Conservation (phyloP, 2,113 vertebrate species). For the Alexandromys fortis region DNA sequence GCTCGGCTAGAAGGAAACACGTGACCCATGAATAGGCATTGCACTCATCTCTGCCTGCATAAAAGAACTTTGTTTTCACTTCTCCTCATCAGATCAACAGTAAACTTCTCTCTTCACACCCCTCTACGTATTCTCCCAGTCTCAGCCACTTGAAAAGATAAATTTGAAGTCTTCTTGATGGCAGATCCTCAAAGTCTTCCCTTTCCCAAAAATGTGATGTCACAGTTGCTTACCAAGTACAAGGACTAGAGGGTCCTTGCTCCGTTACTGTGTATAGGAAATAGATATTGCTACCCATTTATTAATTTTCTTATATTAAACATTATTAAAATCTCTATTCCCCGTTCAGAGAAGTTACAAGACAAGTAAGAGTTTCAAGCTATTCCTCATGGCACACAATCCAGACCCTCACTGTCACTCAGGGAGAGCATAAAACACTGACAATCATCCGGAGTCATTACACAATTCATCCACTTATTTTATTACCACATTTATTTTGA, state of each 20-base stretch:
- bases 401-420: neutral
- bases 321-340: neutral
- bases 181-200: neutral
- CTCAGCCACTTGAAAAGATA: no score
- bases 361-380: neutral
- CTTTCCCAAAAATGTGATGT: neutral
- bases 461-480: neutral
- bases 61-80: neutral
- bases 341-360: neutral
- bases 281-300: neutral
- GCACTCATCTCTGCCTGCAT: neutral
- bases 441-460: neutral
- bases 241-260: neutral
- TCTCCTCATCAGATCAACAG: neutral
- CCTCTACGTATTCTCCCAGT: neutral
- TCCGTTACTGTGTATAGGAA: neutral
- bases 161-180: no score
- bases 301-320: neutral
- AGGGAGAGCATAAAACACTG: neutral
- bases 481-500: neutral
- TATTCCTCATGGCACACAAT: neutral
- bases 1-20: neutral
- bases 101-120: rapidly evolving
- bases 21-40: neutral
- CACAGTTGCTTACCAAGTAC: neutral